Evolutionary conservation across 2,888 invertebrate species (phyloP).

Genomic region (Timandra comae): DNA sequence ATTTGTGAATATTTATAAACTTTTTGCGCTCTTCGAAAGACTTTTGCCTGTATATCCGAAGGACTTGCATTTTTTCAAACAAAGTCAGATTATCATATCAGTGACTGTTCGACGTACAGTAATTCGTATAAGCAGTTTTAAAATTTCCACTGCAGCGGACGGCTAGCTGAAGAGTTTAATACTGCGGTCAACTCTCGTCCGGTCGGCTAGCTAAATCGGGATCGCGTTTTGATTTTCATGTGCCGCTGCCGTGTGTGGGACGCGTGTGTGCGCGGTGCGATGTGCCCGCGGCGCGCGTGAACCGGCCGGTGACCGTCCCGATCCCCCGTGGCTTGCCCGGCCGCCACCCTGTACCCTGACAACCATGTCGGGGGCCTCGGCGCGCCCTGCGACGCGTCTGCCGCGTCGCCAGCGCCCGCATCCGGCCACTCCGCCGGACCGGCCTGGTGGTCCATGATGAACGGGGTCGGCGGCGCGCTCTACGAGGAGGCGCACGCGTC

Average conservation of each 20-base stretch:
- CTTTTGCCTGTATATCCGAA: slow-evolving; percentile 22
- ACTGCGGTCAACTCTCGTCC: slow-evolving; percentile 52
- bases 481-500: slow-evolving; percentile 84
- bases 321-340: slow-evolving; percentile 86
- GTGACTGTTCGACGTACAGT: slow-evolving; percentile 44
- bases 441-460: slow-evolving; percentile 91
- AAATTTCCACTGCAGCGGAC: slow-evolving; percentile 22
- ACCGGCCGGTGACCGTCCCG: slow-evolving; percentile 63
- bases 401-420: slow-evolving; percentile 86
- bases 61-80: slow-evolving; percentile 31
- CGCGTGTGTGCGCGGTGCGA: slow-evolving; percentile 71
- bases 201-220: slow-evolving; percentile 70
- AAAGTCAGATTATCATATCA: slow-evolving; percentile 46
- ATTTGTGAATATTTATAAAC: slow-evolving; percentile 29
- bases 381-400: slow-evolving; percentile 82
- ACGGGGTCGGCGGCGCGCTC: slow-evolving; percentile 85
- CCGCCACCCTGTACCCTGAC: slow-evolving; percentile 89
- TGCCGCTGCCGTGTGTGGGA: slow-evolving; percentile 65
- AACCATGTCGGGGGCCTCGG: slow-evolving; percentile 82
- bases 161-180: slow-evolving; percentile 37
- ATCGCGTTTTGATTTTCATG: slow-evolving; percentile 74
- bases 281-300: slow-evolving; percentile 74
- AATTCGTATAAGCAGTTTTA: slow-evolving; percentile 23
- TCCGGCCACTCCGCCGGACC: slow-evolving; percentile 90
- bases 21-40: slow-evolving; percentile 17